phyloP scores from a whole-genome alignment of 2,888 invertebrate genomes.

The Amphiduros pacificus region DNA sequence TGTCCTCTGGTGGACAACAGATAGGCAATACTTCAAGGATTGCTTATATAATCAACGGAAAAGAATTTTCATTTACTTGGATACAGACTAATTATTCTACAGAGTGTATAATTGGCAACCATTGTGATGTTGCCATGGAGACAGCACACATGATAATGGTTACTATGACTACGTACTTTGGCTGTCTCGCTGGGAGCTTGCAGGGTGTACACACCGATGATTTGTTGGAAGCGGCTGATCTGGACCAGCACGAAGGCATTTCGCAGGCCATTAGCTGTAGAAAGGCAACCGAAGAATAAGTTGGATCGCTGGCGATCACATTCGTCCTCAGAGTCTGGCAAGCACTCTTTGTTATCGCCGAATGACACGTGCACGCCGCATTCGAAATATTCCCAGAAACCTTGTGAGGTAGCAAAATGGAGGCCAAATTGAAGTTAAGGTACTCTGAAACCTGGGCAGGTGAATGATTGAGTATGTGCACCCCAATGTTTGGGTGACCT shows the following conservation, averaged over 20 bases:
- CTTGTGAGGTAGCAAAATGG: slow-evolving; percentile 8
- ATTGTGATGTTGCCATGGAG: too few relatives aligned
- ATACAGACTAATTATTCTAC: too few relatives aligned
- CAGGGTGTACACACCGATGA: slow-evolving; percentile 62
- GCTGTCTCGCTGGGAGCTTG: slow-evolving; percentile 59
- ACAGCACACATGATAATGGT: too few relatives aligned
- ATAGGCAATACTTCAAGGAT: too few relatives aligned
- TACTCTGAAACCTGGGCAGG: too few relatives aligned
- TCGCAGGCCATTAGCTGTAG: slow-evolving; percentile 49
- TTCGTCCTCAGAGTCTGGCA: slow-evolving; percentile 27
- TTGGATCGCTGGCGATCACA: slow-evolving; percentile 28
- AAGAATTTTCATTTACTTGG: too few relatives aligned
- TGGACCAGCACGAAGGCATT: slow-evolving; percentile 63
- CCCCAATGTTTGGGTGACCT: too few relatives aligned
- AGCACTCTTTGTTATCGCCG: slow-evolving; percentile 25
- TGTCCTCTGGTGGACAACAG: too few relatives aligned
- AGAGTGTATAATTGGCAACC: too few relatives aligned
- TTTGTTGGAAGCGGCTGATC: slow-evolving; percentile 62
- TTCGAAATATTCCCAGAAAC: slow-evolving; percentile 27
- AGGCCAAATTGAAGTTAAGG: not conserved
- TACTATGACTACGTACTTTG: slow-evolving; percentile 59
- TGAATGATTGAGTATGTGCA: too few relatives aligned
- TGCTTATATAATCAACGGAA: too few relatives aligned
- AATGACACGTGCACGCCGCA: slow-evolving; percentile 22
- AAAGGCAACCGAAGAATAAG: slow-evolving; percentile 36